phyloP scores from a whole-genome alignment of 2,888 invertebrate genomes.

The Galerucella nymphaeae region DNA sequence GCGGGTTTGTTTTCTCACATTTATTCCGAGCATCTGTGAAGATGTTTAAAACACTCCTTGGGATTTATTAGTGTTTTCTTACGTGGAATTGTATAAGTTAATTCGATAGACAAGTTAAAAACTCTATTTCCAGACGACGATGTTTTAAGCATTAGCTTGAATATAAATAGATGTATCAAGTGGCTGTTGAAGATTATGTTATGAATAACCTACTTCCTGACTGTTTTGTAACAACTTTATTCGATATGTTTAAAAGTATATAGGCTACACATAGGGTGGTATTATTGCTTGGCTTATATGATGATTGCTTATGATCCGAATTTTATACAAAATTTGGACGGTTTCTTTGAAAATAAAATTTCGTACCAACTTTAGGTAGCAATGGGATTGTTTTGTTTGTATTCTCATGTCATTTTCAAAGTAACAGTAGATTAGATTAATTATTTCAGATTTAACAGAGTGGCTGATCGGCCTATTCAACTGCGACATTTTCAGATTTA shows the following conservation, averaged over 20 bases:
- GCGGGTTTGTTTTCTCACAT: constrained; percentile 7
- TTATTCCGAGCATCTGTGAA: constrained; percentile 10
- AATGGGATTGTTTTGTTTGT: too few relatives aligned
- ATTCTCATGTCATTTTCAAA: too few relatives aligned
- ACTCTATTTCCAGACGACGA: constrained; percentile 15
- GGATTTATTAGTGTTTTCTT: constrained; percentile 20
- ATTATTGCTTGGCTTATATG: background rate
- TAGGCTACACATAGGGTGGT: background rate
- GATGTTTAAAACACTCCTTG: constrained; percentile 1
- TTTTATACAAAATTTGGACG: background rate
- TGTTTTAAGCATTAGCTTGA: constrained; percentile 13
- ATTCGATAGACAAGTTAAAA: constrained; percentile 17
- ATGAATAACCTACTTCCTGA: constrained; percentile 20
- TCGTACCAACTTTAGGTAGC: too few relatives aligned
- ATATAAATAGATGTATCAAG: constrained; percentile 25
- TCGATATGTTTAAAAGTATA: background rate
- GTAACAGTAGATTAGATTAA: too few relatives aligned
- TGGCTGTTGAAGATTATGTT: background rate
- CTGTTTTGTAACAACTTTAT: background rate
- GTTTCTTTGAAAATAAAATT: too few relatives aligned
- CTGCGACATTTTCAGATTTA: too few relatives aligned
- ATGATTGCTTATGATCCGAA: background rate
- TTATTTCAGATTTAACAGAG: too few relatives aligned
- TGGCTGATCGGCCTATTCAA: too few relatives aligned
- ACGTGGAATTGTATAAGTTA: constrained; percentile 23